These are phyloP conservation scores for Oreohelix idahoensis DNA, from an alignment of 1,140 invertebrate genomes.

Conservation along the genomic window DNA sequence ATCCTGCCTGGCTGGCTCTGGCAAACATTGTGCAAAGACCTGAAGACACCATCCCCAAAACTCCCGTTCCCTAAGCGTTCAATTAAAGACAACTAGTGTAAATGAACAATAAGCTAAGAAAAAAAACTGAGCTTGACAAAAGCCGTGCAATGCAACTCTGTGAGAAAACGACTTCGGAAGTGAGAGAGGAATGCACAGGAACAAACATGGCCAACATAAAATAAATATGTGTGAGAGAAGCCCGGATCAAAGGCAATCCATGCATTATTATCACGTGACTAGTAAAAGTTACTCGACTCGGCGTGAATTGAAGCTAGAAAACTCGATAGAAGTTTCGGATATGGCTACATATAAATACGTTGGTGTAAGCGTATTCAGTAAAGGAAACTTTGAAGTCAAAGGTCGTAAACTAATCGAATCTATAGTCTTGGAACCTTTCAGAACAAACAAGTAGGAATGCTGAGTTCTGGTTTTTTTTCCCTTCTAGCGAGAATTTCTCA, in stretches of 20 bases:
- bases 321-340: too few species aligned
- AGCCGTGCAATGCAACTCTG: not conserved
- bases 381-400: too few species aligned
- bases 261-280: not conserved
- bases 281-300: too few species aligned
- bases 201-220: constrained; percentile 1
- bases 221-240: not conserved
- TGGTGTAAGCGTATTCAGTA: too few species aligned
- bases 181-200: not conserved
- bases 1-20: not conserved
- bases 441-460: too few species aligned
- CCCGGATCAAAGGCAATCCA: not conserved
- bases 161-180: not conserved
- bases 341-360: too few species aligned
- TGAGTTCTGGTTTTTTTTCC: too few species aligned
- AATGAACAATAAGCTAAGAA: not conserved
- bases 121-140: not conserved
- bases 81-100: not conserved
- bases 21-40: not conserved
- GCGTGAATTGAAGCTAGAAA: not conserved
- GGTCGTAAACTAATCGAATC: too few species aligned
- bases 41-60: not conserved
- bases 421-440: too few species aligned
- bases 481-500: too few species aligned
- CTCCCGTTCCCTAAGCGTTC: not conserved